A percentile compares a stretch with the other conserved stretches of the same genome.
phyloP scores from a whole-genome alignment of 2,113 vertebrate genomes.

The Baryphthengus martii region DNA sequence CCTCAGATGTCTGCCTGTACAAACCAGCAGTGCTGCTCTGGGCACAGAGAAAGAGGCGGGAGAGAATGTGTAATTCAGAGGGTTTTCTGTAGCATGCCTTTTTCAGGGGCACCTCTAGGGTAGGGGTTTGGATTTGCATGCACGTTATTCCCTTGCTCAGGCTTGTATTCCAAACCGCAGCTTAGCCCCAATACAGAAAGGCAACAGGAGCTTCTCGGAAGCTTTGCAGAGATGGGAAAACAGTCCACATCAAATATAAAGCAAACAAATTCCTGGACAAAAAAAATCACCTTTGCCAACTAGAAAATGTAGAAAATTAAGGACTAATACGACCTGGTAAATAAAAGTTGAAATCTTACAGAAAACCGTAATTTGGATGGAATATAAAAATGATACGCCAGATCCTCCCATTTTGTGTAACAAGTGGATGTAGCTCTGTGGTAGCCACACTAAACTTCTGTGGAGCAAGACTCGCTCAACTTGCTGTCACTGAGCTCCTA shows the following conservation, averaged over 20 bases:
- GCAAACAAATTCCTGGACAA: not conserved
- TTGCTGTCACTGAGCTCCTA: not conserved
- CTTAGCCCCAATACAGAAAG: not conserved
- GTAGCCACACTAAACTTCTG: not conserved
- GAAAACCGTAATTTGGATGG: not conserved
- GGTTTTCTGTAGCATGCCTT: not conserved
- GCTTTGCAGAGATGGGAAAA: not conserved
- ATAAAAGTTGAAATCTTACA: not conserved
- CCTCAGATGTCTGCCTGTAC: not conserved
- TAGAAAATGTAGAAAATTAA: slow-evolving; percentile 40
- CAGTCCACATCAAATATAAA: not conserved
- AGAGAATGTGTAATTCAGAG: not conserved
- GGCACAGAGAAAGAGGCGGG: not conserved
- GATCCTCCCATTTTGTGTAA: not conserved
- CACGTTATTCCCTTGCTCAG: not conserved
- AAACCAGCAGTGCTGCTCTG: not conserved
- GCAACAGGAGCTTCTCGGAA: not conserved
- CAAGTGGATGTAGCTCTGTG: not conserved
- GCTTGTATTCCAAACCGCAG: not conserved
- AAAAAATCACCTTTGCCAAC: slow-evolving; percentile 68
- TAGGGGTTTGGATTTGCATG: not conserved
- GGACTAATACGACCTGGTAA: slow-evolving; percentile 39
- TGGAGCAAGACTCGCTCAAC: not conserved
- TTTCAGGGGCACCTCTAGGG: not conserved
- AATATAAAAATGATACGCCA: not conserved